Conservation (phyloP, 2,888 invertebrate genomes). For the Antitype chi region DNA sequence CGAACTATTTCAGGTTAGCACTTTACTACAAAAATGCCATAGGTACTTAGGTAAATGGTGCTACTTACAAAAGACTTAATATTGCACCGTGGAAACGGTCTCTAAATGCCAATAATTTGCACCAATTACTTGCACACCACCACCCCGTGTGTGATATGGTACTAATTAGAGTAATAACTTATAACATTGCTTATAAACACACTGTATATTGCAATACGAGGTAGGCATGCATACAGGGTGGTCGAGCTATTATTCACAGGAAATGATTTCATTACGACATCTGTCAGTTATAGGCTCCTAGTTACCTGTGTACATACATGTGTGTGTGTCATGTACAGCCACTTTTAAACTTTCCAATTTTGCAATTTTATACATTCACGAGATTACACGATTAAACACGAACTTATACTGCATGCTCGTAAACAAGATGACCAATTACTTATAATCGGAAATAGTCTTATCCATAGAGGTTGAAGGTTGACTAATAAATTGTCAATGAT, state of each 20-base stretch:
- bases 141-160: not conserved
- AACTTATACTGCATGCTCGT: no score
- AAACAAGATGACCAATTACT: no score
- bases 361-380: no score
- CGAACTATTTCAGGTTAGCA: no score
- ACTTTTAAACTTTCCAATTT: no score
- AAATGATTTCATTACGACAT: slow-evolving; percentile 46
- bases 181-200: slow-evolving; percentile 1
- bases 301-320: not conserved
- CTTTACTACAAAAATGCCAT: no score
- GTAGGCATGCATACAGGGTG: slow-evolving; percentile 1
- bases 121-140: slow-evolving; percentile 14
- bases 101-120: slow-evolving; percentile 20
- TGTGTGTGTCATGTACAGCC: not conserved
- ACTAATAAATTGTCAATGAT: no score
- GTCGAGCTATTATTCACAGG: slow-evolving; percentile 46
- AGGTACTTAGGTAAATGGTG: no score
- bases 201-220: not conserved
- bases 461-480: no score
- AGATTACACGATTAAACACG: no score
- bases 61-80: not conserved
- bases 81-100: not conserved
- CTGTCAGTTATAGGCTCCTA: slow-evolving; percentile 6
- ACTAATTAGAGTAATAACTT: not conserved
- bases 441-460: no score